A percentile compares a stretch with the other conserved stretches of the same genome.
These are phyloP conservation scores for Microcebus griseorufus DNA, from an alignment of 2,113 vertebrate species.

Conservation along the genomic window DNA sequence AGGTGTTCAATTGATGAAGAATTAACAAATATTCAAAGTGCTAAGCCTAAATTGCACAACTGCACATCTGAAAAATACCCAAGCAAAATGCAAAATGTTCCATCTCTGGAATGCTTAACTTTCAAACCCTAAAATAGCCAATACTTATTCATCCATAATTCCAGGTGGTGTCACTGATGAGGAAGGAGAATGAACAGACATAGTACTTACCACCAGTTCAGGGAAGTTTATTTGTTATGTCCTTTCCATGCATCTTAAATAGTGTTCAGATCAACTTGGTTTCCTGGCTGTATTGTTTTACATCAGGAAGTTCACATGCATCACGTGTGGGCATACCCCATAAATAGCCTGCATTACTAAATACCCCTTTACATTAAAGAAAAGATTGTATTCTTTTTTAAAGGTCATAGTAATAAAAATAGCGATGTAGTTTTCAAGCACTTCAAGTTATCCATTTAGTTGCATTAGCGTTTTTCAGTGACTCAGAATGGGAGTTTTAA, in stretches of 20 bases:
- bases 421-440: not conserved
- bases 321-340: not conserved
- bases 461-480: not conserved
- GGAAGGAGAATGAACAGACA: not conserved
- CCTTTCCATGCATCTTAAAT: not conserved
- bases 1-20: not conserved
- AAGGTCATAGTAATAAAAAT: conserved; percentile 15
- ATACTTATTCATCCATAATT: not conserved
- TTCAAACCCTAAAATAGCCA: not conserved
- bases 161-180: not conserved
- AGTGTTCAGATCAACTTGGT: not conserved
- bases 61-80: not conserved
- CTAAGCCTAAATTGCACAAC: not conserved
- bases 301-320: not conserved
- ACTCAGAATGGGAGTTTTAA: not conserved
- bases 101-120: not conserved
- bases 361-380: not conserved
- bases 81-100: not conserved
- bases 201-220: not conserved
- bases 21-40: not conserved
- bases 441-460: not conserved
- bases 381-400: not conserved
- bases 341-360: not conserved
- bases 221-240: not conserved
- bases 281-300: not conserved